phyloP scores from a whole-genome alignment of 2,888 invertebrate genomes.

The Pristionchus arcanus region DNA sequence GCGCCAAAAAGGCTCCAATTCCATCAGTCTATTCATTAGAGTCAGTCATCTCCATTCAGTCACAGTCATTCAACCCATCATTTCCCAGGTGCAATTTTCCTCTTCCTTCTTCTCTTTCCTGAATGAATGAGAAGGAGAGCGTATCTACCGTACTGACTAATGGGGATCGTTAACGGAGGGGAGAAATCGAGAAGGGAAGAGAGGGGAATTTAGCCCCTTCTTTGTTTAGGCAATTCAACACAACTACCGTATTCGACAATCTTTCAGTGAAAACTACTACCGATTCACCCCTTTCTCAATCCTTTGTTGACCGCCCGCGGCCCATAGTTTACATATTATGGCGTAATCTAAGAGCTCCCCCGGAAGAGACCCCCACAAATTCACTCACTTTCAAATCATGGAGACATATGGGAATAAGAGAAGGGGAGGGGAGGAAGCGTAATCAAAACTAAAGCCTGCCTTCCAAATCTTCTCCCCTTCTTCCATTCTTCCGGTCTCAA shows the following conservation, averaged over 20 bases:
- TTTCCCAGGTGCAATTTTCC: conserved; percentile 25
- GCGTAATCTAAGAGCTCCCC: conserved; percentile 37
- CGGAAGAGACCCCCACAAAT: conserved; percentile 5
- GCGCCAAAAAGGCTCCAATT: conserved; percentile 4
- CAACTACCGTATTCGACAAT: conserved; percentile 28
- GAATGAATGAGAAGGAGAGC: conserved; percentile 18
- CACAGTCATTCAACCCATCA: not conserved
- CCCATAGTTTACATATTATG: conserved; percentile 45
- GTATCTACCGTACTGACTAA: conserved; percentile 29
- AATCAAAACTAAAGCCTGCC: conserved; percentile 41
- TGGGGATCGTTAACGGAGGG: conserved; percentile 6
- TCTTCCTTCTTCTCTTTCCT: not conserved
- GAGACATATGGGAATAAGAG: conserved; percentile 4
- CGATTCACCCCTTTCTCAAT: conserved; percentile 9
- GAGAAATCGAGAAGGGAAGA: conserved; percentile 37
- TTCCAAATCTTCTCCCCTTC: conserved; percentile 3
- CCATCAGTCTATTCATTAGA: not conserved
- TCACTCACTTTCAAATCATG: conserved; percentile 27
- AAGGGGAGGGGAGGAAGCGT: conserved; percentile 11
- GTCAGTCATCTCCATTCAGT: not conserved
- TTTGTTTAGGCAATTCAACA: conserved; percentile 13
- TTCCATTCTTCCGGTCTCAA: conserved; percentile 9
- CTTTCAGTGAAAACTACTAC: conserved; percentile 3
- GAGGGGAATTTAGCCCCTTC: not conserved
- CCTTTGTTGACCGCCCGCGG: conserved; percentile 29